Base-by-base conservation (phyloP, 2,113 vertebrate species). In the Stegostoma tigrinum region DNA sequence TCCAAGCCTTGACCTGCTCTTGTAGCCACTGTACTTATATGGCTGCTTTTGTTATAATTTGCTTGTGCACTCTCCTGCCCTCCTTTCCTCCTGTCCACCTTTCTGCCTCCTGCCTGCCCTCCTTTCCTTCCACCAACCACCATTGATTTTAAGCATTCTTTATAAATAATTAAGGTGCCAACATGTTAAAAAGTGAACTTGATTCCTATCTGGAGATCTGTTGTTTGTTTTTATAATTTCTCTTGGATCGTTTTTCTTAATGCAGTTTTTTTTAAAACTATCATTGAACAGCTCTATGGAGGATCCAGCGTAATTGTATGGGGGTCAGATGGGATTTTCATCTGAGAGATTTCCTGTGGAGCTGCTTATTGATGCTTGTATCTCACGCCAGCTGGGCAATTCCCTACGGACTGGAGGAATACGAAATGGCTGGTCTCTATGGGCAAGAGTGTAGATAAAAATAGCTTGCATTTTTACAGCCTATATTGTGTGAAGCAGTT, bases 341-440 rank as follows among this genome's bases (percentile, higher is more conserved):
- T 66, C 34, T 93, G 17, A 42, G 34, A 34, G 34, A 21, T 93
- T 91, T 64, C 89, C 89, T 93, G 23, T 6, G 12, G 89, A 93
- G 64, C 17, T 93, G 89, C 89, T 93, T 66, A 93, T 45, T 93
- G 34, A 93, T 93, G 89, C 6, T 93, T 19, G 66, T 66, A 93
- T 6, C 89, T 93, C 6, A 67, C 66, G 89, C 89, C 89, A 93
- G 89, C 55, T 93, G 55, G n/a, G 34, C 61, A 93, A 61, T 61
- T 93, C 89, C 78, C 89, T 38, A 30, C 24, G 23, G 87, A n/a
- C 30, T 64, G 30, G 55, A 90, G 89, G 66, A 17, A 38, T 78
- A 45, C 21, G 61, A 85, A 80, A 95, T 55, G 70, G 72, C 45
- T 23, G 19, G 34, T 95, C 64, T 75, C 67, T 19, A 30, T 83